Conservation (phyloP, 2,113 vertebrate genomes). For the Ictalurus furcatus region DNA sequence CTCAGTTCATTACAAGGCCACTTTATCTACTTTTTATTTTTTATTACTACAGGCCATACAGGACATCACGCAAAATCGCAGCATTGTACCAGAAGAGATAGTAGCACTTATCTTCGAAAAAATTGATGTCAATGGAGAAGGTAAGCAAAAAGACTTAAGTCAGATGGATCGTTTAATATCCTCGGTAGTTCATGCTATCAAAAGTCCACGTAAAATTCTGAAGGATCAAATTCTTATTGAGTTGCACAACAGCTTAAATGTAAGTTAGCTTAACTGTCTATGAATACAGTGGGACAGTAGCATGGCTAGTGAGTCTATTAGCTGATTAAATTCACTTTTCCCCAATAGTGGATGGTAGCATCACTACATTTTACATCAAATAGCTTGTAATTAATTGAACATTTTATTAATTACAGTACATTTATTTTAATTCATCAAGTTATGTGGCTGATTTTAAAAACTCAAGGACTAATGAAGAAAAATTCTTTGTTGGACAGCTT, state of each 20-base stretch:
- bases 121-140: slow-evolving; percentile 72
- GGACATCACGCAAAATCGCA: slow-evolving; percentile 72
- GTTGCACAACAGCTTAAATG: not conserved
- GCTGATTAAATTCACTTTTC: no score
- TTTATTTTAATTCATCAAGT: no score
- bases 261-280: not conserved
- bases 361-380: no score
- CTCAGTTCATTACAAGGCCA: not conserved
- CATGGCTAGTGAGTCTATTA: not conserved
- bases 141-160: slow-evolving; percentile 50
- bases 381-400: no score
- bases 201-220: not conserved
- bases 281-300: no score
- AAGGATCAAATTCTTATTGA: not conserved
- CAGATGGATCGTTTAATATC: not conserved
- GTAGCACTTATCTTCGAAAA: slow-evolving; percentile 71
- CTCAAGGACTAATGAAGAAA: no score
- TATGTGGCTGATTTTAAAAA: no score
- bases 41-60: slow-evolving; percentile 68
- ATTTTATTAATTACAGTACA: no score
- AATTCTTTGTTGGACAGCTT: no score
- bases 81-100: slow-evolving; percentile 69
- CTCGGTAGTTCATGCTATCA: not conserved
- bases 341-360: no score
- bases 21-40: not conserved